Conservation (phyloP, 2,888 invertebrate genomes). For the Synergus umbraculus region DNA sequence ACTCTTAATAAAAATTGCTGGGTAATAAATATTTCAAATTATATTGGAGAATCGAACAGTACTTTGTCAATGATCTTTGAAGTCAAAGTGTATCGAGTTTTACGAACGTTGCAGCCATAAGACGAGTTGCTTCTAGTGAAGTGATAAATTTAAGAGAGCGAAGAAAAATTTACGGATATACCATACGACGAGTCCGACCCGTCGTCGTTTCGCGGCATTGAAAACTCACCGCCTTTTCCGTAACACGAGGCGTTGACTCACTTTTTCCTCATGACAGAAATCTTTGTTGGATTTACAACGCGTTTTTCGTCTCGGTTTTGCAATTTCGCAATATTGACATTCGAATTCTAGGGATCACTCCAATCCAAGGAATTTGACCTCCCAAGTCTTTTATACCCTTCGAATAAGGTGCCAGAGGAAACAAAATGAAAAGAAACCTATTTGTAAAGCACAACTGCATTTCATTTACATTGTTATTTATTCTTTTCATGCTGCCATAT, state of each 20-base stretch:
- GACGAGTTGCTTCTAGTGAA: slow-evolving; percentile 2
- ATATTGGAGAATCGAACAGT: not conserved
- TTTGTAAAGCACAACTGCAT: not conserved
- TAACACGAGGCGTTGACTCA: not conserved
- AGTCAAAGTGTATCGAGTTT: not conserved
- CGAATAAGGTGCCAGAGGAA: not conserved
- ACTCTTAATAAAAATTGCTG: not conserved
- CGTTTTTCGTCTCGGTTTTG: not conserved
- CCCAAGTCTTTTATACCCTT: not conserved
- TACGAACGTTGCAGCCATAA: not conserved
- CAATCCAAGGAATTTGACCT: not conserved
- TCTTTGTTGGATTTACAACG: slow-evolving; percentile 4
- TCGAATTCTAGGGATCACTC: not conserved
- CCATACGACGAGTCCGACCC: slow-evolving; percentile 48
- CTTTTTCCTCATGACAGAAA: slow-evolving; percentile 11
- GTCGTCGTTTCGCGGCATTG: slow-evolving; percentile 54
- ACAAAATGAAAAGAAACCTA: not conserved
- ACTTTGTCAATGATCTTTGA: slow-evolving; percentile 2
- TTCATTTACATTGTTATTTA: not conserved
- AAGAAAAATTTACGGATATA: slow-evolving; percentile 25
- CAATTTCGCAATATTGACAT: slow-evolving; percentile 3
- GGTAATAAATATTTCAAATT: not conserved
- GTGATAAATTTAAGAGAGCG: not conserved
- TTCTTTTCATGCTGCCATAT: not conserved
- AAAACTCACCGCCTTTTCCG: slow-evolving; percentile 53